Percentiles rank a stretch among this genome's conserved stretches.
Evolutionary conservation across 2,797 vertebrate species (phyloP).

Genomic region (Xyrichtys novacula): DNA sequence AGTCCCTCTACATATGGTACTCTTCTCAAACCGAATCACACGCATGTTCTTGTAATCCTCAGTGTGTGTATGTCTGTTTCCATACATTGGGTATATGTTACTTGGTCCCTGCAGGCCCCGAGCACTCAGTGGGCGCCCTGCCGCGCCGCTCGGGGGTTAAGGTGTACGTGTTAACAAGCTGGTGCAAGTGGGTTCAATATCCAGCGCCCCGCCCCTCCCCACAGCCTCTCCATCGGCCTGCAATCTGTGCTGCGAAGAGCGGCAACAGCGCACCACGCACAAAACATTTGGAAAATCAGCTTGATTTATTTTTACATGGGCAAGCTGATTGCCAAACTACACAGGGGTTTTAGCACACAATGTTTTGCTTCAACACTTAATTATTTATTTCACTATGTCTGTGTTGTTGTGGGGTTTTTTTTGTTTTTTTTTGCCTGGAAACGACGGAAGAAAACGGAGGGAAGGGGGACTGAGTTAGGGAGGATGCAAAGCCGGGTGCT

Average conservation of each 20-base stretch:
- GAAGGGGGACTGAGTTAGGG: conserved; percentile 37
- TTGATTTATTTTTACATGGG: conserved; percentile 90
- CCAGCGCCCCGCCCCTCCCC: conserved; percentile 83
- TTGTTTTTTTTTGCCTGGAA: conserved; percentile 62
- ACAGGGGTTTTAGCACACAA: conserved; percentile 89
- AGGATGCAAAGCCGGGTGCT: conserved; percentile 27
- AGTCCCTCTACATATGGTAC: conserved; percentile 33
- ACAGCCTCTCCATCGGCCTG: conserved; percentile 84
- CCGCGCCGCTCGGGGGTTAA: conserved; percentile 80
- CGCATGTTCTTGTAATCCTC: conserved; percentile 6
- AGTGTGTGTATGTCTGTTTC: conserved; percentile 9
- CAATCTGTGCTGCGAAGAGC: conserved; percentile 90
- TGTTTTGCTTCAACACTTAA: conserved; percentile 81
- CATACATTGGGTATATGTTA: conserved; percentile 51
- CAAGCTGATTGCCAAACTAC: conserved; percentile 86
- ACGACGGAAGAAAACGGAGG: conserved; percentile 46
- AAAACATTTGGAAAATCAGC: conserved; percentile 92
- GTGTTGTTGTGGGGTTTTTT: conserved; percentile 58
- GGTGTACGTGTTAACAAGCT: conserved; percentile 88
- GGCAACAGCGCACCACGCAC: conserved; percentile 83
- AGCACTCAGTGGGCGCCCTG: conserved; percentile 61
- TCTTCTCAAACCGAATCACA: conserved; percentile 19
- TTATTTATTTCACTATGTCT: conserved; percentile 83
- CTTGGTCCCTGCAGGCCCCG: conserved; percentile 49
- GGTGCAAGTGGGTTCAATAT: conserved; percentile 83